Conservation (phyloP, 2,113 vertebrate species). For the Geococcyx californianus region DNA sequence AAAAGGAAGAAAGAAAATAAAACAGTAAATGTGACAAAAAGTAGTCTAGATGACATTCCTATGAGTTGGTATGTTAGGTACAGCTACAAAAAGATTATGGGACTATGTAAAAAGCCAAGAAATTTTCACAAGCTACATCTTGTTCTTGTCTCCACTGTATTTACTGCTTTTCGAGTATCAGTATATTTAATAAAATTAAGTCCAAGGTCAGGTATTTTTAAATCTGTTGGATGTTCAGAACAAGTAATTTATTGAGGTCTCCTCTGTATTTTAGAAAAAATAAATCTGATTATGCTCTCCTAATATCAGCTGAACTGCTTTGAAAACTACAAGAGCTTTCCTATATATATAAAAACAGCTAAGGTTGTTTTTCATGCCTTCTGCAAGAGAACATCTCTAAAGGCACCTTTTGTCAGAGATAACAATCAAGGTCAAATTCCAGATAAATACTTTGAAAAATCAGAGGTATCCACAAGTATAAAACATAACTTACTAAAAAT, state of each 20-base stretch:
- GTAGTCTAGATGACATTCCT: not conserved
- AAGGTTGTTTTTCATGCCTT: not conserved
- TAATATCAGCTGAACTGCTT: not conserved
- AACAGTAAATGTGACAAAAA: not conserved
- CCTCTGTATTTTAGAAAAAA: not conserved
- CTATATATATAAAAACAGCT: not conserved
- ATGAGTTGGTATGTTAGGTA: not conserved
- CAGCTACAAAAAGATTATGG: not conserved
- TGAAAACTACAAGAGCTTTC: not conserved
- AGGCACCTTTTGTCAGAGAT: not conserved
- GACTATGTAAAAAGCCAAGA: not conserved
- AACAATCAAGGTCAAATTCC: not conserved
- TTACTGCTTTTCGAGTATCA: not conserved
- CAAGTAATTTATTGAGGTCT: not conserved
- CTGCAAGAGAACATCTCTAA: not conserved
- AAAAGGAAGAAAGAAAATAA: not conserved
- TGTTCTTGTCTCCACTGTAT: not conserved
- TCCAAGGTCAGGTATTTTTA: not conserved
- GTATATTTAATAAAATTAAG: not conserved
- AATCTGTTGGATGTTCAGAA: not conserved
- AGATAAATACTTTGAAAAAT: constrained; percentile 29
- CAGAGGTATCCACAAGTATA: not conserved
- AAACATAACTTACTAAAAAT: constrained; percentile 16
- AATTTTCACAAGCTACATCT: not conserved
- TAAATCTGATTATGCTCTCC: not conserved